Evolutionary conservation across 2,797 vertebrate genomes (phyloP).

Genomic region (Falco columbarius): DNA sequence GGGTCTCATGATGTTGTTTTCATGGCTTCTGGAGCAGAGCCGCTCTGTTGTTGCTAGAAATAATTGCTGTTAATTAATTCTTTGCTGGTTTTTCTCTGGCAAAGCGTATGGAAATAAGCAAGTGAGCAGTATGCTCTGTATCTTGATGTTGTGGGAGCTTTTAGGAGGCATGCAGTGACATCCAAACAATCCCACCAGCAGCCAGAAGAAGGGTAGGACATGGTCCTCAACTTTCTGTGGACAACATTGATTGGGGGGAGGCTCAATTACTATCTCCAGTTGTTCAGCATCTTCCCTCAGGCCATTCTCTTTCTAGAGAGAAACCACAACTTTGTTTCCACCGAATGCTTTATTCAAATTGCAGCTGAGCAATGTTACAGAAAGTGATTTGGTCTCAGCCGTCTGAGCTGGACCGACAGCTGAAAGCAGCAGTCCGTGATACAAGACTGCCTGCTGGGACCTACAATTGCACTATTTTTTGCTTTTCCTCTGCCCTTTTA

Average conservation of each 20-base stretch:
- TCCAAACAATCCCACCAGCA: neutral
- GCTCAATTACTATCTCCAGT: neutral
- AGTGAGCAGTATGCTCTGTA: neutral
- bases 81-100: conserved; percentile 67
- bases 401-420: neutral
- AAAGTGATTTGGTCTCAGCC: neutral
- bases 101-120: neutral
- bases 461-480: neutral
- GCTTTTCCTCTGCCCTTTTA: neutral
- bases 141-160: neutral
- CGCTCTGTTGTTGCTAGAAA: conserved; percentile 56
- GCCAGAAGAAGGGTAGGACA: neutral
- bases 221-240: neutral
- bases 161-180: neutral
- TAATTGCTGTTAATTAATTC: conserved; percentile 69
- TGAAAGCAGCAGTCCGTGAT: neutral
- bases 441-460: neutral
- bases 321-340: neutral
- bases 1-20: conserved; percentile 49
- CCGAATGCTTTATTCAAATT: conserved; percentile 10
- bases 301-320: conserved; percentile 20
- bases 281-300: neutral
- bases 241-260: neutral
- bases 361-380: neutral
- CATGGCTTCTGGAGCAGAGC: conserved; percentile 38